Conservation (phyloP, 2,113 vertebrate species). For the Mustela nigripes region DNA sequence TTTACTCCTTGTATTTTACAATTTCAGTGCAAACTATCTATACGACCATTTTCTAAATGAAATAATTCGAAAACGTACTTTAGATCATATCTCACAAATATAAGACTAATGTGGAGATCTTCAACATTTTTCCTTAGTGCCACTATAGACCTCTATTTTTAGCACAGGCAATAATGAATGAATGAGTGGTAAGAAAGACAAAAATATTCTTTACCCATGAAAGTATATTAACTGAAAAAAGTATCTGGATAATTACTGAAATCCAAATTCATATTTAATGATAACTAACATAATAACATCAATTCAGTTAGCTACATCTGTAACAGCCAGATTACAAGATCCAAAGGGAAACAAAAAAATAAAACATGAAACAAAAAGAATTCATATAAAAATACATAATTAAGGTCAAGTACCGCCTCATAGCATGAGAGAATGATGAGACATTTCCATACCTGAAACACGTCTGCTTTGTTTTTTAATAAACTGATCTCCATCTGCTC, state of each 20-base stretch:
- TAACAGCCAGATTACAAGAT: conserved; percentile 26
- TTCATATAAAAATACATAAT: conserved; percentile 63
- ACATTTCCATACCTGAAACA: conserved; percentile 79
- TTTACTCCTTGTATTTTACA: conserved; percentile 57
- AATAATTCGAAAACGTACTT: conserved; percentile 56
- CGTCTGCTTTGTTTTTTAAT: conserved; percentile 80
- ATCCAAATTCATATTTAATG: conserved; percentile 13
- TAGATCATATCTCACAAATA: conserved; percentile 31
- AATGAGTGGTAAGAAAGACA: not conserved
- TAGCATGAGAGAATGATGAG: conserved; percentile 66
- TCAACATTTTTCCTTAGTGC: conserved; percentile 51
- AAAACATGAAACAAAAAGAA: conserved; percentile 40
- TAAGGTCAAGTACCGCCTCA: conserved; percentile 71
- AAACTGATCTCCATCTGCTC: conserved; percentile 86
- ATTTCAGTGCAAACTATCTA: conserved; percentile 54
- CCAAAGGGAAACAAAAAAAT: conserved; percentile 65
- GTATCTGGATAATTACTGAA: not conserved
- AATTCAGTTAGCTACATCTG: conserved; percentile 26
- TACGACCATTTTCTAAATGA: conserved; percentile 58
- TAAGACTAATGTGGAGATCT: conserved; percentile 28
- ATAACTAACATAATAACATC: conserved; percentile 32
- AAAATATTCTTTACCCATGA: conserved; percentile 38
- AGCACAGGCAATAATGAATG: conserved; percentile 37
- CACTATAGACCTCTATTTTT: conserved; percentile 27
- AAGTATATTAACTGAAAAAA: not conserved